Conservation (phyloP, 1,140 invertebrate species). For the Aleiodes sp. region DNA sequence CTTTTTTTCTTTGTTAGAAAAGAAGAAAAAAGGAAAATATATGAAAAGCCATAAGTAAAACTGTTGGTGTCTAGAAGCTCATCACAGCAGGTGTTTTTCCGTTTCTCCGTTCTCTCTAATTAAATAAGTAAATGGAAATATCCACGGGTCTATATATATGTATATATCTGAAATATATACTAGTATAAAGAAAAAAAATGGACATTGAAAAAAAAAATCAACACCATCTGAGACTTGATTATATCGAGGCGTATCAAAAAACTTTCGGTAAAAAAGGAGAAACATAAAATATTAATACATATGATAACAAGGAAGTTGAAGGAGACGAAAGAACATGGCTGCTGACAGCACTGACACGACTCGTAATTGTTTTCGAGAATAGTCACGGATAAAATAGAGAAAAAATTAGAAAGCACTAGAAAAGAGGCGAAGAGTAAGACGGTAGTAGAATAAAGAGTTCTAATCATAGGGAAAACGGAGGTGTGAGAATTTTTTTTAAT, state of each 20-base stretch:
- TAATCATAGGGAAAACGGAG: not conserved
- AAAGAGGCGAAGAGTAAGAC: not conserved
- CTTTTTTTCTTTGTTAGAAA: not conserved
- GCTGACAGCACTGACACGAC: conserved; percentile 28
- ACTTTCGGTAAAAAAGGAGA: not conserved
- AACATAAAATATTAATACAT: no score
- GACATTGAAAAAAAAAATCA: not conserved
- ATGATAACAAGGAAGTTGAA: conserved; percentile 12
- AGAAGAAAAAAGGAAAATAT: no score
- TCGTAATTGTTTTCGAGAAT: conserved; percentile 22
- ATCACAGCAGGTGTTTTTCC: not conserved
- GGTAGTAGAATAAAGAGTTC: not conserved
- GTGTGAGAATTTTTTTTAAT: no score
- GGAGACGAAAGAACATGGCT: conserved; percentile 11
- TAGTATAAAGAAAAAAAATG: not conserved
- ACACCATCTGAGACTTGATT: no score
- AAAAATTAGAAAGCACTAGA: conserved; percentile 13
- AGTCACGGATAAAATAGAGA: conserved; percentile 30
- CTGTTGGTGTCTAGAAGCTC: no score
- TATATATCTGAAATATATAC: not conserved
- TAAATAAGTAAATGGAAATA: no score
- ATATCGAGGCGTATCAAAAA: not conserved
- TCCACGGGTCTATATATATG: no score
- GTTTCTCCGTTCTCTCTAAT: no score
- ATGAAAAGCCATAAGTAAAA: not conserved